These are phyloP conservation scores for Camponotus vicinus DNA, from an alignment of 1,140 invertebrate species.

Conservation along the genomic window DNA sequence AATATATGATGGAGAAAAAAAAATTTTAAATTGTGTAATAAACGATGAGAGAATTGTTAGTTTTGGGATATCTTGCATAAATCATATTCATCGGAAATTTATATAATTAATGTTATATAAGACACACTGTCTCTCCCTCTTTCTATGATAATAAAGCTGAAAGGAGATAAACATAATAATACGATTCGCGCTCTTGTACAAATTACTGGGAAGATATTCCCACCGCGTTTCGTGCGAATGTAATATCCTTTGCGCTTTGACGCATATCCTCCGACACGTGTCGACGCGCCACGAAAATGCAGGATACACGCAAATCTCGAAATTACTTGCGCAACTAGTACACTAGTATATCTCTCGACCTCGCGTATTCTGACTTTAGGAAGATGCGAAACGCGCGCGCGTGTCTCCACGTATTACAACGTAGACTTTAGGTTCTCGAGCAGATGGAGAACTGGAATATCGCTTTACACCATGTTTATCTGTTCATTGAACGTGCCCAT, in stretches of 20 bases:
- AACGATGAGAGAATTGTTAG: too few relatives aligned
- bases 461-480: constrained; percentile 13
- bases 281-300: constrained; percentile 11
- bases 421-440: constrained; percentile 12
- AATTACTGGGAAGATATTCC: constrained; percentile 31
- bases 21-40: too few relatives aligned
- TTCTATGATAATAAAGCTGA: too few relatives aligned
- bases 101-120: not conserved
- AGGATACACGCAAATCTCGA: constrained; percentile 31
- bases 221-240: not conserved
- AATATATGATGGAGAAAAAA: too few relatives aligned
- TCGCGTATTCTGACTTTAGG: constrained; percentile 35
- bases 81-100: not conserved
- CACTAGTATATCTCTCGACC: not conserved
- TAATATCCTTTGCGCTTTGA: constrained; percentile 53
- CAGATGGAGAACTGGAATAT: not conserved
- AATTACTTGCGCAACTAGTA: constrained; percentile 47
- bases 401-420: not conserved
- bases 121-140: too few relatives aligned
- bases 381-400: not conserved
- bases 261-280: constrained; percentile 34
- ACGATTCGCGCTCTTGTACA: constrained; percentile 1
- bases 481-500: constrained; percentile 3
- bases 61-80: too few relatives aligned
- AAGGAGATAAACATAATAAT: constrained; percentile 22